Base-by-base conservation (phyloP, 2,113 vertebrate species). In the Peromyscus leucopus region DNA sequence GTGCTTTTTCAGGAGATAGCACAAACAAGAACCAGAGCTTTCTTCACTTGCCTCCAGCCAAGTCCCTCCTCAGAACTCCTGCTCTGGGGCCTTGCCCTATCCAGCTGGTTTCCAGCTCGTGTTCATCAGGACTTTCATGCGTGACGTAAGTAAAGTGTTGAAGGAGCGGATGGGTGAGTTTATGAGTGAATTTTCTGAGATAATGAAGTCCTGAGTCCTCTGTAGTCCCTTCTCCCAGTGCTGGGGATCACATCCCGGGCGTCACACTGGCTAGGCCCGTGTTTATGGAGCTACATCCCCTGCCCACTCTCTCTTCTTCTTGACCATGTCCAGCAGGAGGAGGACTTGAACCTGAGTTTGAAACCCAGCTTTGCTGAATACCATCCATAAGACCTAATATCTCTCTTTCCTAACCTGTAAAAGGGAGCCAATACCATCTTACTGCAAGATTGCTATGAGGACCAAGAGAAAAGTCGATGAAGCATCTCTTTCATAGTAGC, bases 371-470 rank as follows among this genome's bases (percentile, higher is more conserved):
- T 88, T 88, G 55, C 39, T 28, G 75, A 10, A 42, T 0, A 28
- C 61, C 46, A 69, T 75, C n/a, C 1, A 0, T 72, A 33, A 51
- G 26, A 79, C 28, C 39, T 39, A 80, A 59, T n/a, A 69, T 19
- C 51, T 82, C 31, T 84, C n/a, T 51, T 89, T 96, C 48, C 36
- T 96, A 75, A 24, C 69, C 31, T 88, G 55, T 82, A 72, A 94
- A 89, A 91, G 36, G 31, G 72, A 69, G 26, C 65, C 42, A 21
- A 19, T 76, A 69, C 69, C 65, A 86, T 8, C 57, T 89, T 17
- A 28, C 74, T 78, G 61, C 28, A 86, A 82, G 42, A 2, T 61
- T 78, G 72, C 51, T 79, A 16, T 63, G 26, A 63, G 61, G 76
- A 87, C 59, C 87, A 16, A 22, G 51, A 59, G n/a, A 75, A 85